Evolutionary conservation across 1,140 invertebrate species (phyloP).

Genomic region (Saxidomus purpurata): DNA sequence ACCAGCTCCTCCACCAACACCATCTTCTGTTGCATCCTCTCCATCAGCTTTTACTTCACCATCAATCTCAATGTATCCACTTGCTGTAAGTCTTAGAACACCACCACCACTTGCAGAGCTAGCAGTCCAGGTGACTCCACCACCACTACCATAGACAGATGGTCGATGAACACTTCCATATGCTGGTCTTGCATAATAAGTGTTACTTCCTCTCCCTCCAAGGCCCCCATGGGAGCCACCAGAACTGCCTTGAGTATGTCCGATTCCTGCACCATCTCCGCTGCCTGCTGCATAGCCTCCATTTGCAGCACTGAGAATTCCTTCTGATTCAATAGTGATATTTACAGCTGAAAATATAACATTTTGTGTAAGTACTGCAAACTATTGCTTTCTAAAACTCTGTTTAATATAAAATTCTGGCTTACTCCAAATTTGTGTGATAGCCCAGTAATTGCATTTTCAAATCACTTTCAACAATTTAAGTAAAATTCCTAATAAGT

Average conservation of each 20-base stretch:
- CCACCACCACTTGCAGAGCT: constrained; percentile 74
- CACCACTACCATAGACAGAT: constrained; percentile 78
- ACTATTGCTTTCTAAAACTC: too few species aligned
- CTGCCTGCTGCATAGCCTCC: constrained; percentile 68
- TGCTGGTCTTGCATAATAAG: constrained; percentile 44
- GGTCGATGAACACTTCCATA: constrained; percentile 69
- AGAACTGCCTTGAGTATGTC: constrained; percentile 62
- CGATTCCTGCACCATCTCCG: constrained; percentile 70
- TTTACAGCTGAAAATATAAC: constrained; percentile 74
- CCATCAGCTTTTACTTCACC: constrained; percentile 75
- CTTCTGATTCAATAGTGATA: constrained; percentile 79
- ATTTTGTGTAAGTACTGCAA: too few species aligned
- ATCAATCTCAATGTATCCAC: constrained; percentile 74
- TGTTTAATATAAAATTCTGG: too few species aligned
- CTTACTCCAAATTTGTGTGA: too few species aligned
- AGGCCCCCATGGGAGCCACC: constrained; percentile 79
- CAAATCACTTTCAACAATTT: too few species aligned
- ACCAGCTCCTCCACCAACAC: constrained; percentile 76
- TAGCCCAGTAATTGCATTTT: too few species aligned
- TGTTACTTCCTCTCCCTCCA: constrained; percentile 72
- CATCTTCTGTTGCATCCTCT: constrained; percentile 52
- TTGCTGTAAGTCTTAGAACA: constrained; percentile 70
- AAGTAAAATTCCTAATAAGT: too few species aligned
- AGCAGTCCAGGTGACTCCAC: constrained; percentile 10
- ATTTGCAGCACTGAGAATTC: constrained; percentile 70